phyloP scores from a whole-genome alignment of 2,113 vertebrate species.

The Lepisosteus oculatus region DNA sequence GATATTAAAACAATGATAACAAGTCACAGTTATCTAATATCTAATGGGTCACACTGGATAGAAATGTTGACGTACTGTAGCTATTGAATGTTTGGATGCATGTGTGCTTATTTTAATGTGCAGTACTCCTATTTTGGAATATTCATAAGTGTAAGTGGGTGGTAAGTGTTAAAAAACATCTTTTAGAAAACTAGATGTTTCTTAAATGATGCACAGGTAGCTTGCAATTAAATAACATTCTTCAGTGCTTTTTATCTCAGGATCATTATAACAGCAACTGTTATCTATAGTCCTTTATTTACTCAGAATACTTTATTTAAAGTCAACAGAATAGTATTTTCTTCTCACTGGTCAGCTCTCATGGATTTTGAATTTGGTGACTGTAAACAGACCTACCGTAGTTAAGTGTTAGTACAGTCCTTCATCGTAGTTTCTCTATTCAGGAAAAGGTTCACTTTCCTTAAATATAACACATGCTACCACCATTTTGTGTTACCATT shows the following conservation, averaged over 20 bases:
- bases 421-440: background rate
- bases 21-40: no score
- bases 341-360: constrained; percentile 9
- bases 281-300: background rate
- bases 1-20: no score
- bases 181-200: background rate
- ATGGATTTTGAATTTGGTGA: constrained; percentile 6
- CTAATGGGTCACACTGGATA: no score
- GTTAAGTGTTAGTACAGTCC: background rate
- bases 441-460: background rate
- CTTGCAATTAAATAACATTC: background rate
- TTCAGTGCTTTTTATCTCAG: background rate
- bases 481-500: constrained; percentile 44
- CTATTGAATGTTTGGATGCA: no score
- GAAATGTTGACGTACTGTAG: no score
- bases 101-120: no score
- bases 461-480: constrained; percentile 26
- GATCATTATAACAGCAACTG: background rate
- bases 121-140: no score
- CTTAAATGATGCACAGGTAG: background rate
- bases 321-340: background rate
- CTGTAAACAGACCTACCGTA: constrained; percentile 10
- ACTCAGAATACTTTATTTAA: background rate
- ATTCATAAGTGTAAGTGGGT: background rate
- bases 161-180: constrained; percentile 2